These are phyloP conservation scores for Bufo gargarizans DNA, from an alignment of 2,113 vertebrate species.

Conservation along the genomic window DNA sequence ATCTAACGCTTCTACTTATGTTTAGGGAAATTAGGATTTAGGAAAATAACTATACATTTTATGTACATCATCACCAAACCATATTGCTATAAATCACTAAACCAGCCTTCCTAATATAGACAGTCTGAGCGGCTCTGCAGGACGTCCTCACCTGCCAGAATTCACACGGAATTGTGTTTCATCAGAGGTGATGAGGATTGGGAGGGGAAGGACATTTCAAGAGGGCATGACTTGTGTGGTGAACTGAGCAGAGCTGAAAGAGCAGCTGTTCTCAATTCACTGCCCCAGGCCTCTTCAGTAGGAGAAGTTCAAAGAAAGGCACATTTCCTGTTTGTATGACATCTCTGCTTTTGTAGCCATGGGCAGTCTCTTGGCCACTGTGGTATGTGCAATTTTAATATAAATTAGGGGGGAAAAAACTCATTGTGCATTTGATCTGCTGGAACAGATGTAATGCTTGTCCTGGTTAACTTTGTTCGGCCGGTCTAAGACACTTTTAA, in stretches of 20 bases:
- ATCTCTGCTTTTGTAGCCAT: conserved; percentile 25
- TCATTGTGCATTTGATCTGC: conserved; percentile 27
- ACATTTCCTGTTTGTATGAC: conserved; percentile 41
- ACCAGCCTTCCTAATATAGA: not conserved
- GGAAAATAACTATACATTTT: too few species aligned
- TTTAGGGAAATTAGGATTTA: too few species aligned
- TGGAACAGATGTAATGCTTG: conserved; percentile 20
- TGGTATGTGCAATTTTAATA: conserved; percentile 35
- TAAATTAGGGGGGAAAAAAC: not conserved
- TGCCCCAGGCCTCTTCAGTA: conserved; percentile 40
- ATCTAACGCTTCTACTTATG: too few species aligned
- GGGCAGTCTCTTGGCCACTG: conserved; percentile 21
- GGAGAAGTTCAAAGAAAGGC: conserved; percentile 41
- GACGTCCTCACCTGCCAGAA: conserved; percentile 33
- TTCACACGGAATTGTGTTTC: conserved; percentile 46
- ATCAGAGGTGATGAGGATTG: conserved; percentile 36
- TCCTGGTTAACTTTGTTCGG: not conserved
- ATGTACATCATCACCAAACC: not conserved
- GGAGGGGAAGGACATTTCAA: conserved; percentile 29
- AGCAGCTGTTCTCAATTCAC: conserved; percentile 40
- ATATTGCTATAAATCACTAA: not conserved
- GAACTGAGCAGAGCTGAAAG: conserved; percentile 19
- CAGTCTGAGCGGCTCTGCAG: not conserved
- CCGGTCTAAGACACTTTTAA: not conserved
- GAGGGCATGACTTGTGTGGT: conserved; percentile 37